Base-by-base conservation (phyloP, 2,113 vertebrate genomes). In the Tychaedon coryphoeus region DNA sequence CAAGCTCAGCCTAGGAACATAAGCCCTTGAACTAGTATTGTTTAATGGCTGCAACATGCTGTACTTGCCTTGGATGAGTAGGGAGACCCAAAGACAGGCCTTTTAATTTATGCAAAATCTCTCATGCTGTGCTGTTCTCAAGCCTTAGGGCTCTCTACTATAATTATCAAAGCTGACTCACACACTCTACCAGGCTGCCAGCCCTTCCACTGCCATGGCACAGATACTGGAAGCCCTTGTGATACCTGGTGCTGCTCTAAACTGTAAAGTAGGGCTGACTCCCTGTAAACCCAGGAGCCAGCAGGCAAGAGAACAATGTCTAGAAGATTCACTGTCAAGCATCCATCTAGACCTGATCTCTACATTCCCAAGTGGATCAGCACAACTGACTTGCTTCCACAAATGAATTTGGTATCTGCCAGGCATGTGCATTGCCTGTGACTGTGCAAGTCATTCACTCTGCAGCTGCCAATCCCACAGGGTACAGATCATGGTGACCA, bases 391-490 rank as follows among this genome's bases (percentile, higher is more conserved):
- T 57, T 22, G 15, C 34, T 94, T 64, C 77, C 57, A 58, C 77
- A 40, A 69, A 80, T 9, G 3, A 40, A 50, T 73, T 22, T 69
- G 29, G 2, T 47, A 26, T 47, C 69, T 70, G 42, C 54, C 14
- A 43, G 26, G 29, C 3, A 1, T 2, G 6, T 2, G 2, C 53
- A 69, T 60, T 7, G 1, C 17, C 40, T 60, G 26, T 24, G 25
- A 69, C 38, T 0, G 0, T 20, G 36, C 13, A 22, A 4, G 4
- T 28, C 14, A 14, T 47, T 78, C 48, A 67, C 40, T 20, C 53
- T 12, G 13, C 61, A 71, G 43, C 62, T 40, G n/a, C n/a, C 64
- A 54, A 6, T 51, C 29, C 47, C 48, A 26, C 2, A 10, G 26
- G 51, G 36, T 62, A 29, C 1, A 5, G 42, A 22, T n/a, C 45